These are phyloP conservation scores for Macrophya annulata DNA, from an alignment of 2,888 invertebrate genomes.

Conservation along the genomic window DNA sequence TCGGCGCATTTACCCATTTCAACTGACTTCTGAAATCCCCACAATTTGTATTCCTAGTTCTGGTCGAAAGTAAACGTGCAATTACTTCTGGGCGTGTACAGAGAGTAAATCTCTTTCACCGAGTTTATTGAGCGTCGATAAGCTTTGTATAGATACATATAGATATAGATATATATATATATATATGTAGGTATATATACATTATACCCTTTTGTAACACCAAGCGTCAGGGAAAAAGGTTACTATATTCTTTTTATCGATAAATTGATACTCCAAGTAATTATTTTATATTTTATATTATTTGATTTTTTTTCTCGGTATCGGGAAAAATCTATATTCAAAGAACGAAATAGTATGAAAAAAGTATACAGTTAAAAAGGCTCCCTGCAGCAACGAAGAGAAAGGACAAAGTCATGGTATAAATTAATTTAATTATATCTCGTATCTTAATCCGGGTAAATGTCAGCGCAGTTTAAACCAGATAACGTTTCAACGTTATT, in stretches of 20 bases:
- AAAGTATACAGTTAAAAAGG: background rate
- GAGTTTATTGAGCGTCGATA: slow-evolving; percentile 24
- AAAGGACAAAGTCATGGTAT: background rate
- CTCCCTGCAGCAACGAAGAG: background rate
- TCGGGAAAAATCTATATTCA: background rate
- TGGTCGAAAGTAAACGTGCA: slow-evolving; percentile 32
- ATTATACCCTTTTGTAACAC: too few relatives aligned
- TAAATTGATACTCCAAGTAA: background rate
- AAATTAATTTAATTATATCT: slow-evolving; percentile 34
- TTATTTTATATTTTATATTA: background rate
- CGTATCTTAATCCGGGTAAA: slow-evolving; percentile 30
- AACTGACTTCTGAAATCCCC: slow-evolving; percentile 38
- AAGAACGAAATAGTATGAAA: background rate
- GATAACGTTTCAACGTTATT: slow-evolving; percentile 21
- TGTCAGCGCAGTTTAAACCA: slow-evolving; percentile 24
- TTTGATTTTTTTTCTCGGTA: background rate
- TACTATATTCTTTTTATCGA: background rate
- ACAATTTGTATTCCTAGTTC: slow-evolving; percentile 51
- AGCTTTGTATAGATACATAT: slow-evolving; percentile 7
- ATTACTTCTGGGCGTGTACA: slow-evolving; percentile 43
- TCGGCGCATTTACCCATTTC: slow-evolving; percentile 25
- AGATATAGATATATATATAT: background rate
- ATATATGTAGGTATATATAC: background rate
- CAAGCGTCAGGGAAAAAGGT: background rate
- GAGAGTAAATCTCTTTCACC: slow-evolving; percentile 44